Conservation (phyloP, 2,113 vertebrate genomes). For the Callocephalon fimbriatum region DNA sequence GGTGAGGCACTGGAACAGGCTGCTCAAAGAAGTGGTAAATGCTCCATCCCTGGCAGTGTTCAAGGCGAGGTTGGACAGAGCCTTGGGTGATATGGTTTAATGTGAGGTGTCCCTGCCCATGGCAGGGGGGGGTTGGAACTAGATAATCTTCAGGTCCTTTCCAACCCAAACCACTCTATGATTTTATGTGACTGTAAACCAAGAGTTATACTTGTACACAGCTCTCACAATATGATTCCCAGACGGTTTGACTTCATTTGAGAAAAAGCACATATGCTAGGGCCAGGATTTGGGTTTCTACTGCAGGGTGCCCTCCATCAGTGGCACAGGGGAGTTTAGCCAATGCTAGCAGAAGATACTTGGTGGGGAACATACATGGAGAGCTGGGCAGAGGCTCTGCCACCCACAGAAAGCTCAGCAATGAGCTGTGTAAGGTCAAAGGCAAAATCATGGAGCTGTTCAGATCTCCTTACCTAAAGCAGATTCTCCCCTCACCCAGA, state of each 20-base stretch:
- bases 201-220: not conserved
- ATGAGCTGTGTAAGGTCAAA: not conserved
- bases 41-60: not conserved
- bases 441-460: not conserved
- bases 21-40: not conserved
- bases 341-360: not conserved
- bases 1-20: not conserved
- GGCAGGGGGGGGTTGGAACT: not conserved
- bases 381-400: not conserved
- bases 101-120: not conserved
- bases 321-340: not conserved
- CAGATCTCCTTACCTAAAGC: not conserved
- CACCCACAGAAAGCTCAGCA: not conserved
- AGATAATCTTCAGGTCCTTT: not conserved
- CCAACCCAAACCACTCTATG: not conserved
- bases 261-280: not conserved
- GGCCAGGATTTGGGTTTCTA: not conserved
- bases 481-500: not conserved
- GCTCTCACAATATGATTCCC: not conserved
- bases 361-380: rapidly evolving
- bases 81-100: not conserved
- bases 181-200: not conserved
- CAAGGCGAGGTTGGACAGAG: not conserved
- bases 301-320: not conserved
- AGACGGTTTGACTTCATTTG: not conserved